Evolutionary conservation across 2,888 invertebrate species (phyloP).

Genomic region (Heliconius erato): DNA sequence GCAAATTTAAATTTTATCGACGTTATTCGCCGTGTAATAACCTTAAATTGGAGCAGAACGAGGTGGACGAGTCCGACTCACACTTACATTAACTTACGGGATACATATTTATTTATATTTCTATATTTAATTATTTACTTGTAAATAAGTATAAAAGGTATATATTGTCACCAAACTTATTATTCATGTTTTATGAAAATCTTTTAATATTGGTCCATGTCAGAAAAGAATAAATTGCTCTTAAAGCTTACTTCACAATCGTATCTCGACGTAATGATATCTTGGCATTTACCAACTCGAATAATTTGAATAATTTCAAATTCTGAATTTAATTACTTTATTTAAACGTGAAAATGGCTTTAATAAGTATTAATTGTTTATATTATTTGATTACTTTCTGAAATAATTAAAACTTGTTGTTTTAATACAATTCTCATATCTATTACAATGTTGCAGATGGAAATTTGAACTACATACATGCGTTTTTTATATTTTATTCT

Average conservation of each 20-base stretch:
- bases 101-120: too few relatives aligned
- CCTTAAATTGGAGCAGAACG: too few relatives aligned
- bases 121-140: too few relatives aligned
- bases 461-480: too few relatives aligned
- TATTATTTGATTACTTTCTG: neutral
- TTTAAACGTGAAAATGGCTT: neutral
- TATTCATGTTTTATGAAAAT: neutral
- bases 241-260: conserved; percentile 11
- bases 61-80: too few relatives aligned
- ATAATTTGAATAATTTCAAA: conserved; percentile 11
- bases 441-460: neutral
- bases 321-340: neutral
- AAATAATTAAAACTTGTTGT: neutral
- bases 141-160: too few relatives aligned
- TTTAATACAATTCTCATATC: neutral
- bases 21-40: too few relatives aligned
- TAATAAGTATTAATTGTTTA: neutral
- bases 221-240: neutral
- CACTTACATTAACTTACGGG: too few relatives aligned
- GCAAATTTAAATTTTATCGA: too few relatives aligned
- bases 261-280: conserved; percentile 10
- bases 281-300: neutral
- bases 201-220: neutral
- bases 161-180: neutral
- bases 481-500: neutral